These are phyloP conservation scores for Diloba caeruleocephala DNA, from an alignment of 2,888 invertebrate genomes.

Conservation along the genomic window DNA sequence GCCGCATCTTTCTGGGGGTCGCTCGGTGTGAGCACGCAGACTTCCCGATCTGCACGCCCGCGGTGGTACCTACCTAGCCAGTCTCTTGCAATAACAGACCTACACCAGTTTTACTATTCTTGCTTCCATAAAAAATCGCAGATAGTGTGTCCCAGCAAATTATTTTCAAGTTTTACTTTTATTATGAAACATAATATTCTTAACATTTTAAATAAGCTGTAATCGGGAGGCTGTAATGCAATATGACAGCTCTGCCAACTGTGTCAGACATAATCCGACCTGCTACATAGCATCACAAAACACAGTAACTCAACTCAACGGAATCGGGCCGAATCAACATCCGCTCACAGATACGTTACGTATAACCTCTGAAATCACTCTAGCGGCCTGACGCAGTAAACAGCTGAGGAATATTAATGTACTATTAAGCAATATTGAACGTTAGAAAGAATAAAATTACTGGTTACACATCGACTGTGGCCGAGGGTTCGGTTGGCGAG, in stretches of 20 bases:
- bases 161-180: slow-evolving; percentile 46
- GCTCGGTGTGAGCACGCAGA: too few relatives aligned
- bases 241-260: slow-evolving; percentile 63
- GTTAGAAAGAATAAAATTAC: slow-evolving; percentile 42
- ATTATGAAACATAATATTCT: slow-evolving; percentile 61
- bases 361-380: neutral
- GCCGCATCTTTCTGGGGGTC: too few relatives aligned
- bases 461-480: slow-evolving; percentile 43
- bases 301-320: slow-evolving; percentile 50
- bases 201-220: slow-evolving; percentile 64
- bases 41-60: too few relatives aligned
- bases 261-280: slow-evolving; percentile 55
- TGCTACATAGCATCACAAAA: slow-evolving; percentile 37
- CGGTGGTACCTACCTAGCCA: too few relatives aligned
- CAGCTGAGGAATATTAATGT: neutral
- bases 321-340: slow-evolving; percentile 16
- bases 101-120: too few relatives aligned
- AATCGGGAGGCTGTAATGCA: slow-evolving; percentile 59
- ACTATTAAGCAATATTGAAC: neutral
- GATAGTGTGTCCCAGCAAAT: too few relatives aligned
- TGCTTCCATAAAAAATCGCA: too few relatives aligned
- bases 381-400: neutral
- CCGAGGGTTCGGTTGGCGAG: slow-evolving; percentile 53
- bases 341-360: slow-evolving; percentile 9
- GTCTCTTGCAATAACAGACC: too few relatives aligned